Evolutionary conservation across 2,797 vertebrate genomes (phyloP).

Genomic region (Euphonia xanthogaster): DNA sequence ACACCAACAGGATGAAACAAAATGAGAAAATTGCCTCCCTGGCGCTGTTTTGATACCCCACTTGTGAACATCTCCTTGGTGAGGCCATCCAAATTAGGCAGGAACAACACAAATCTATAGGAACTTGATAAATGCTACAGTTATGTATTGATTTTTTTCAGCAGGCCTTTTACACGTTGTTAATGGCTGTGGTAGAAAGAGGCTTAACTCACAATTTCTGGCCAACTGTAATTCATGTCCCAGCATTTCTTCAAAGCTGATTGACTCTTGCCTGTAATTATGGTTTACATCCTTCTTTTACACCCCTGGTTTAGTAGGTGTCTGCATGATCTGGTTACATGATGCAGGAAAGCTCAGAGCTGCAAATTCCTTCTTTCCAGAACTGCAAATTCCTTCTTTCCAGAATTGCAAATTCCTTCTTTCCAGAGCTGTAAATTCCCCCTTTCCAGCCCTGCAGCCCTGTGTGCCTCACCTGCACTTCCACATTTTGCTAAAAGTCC

Average conservation of each 20-base stretch:
- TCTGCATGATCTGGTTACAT: not conserved
- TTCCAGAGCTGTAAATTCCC: not conserved
- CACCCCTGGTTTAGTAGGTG: not conserved
- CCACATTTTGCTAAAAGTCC: not conserved
- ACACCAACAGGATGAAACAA: slow-evolving; percentile 15
- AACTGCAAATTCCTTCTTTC: not conserved
- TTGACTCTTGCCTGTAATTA: slow-evolving; percentile 13
- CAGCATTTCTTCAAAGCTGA: not conserved
- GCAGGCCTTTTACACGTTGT: not conserved
- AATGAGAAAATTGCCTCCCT: slow-evolving; percentile 7
- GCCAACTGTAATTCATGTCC: not conserved
- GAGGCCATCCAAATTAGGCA: slow-evolving; percentile 23
- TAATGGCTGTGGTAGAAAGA: slow-evolving; percentile 31
- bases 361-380: not conserved
- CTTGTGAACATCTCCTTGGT: not conserved
- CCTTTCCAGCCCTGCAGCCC: not conserved
- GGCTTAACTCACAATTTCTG: not conserved
- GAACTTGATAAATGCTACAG: slow-evolving; percentile 50
- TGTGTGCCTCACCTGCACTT: not conserved
- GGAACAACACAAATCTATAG: slow-evolving; percentile 30
- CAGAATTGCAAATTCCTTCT: not conserved
- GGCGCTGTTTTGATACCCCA: slow-evolving; percentile 20
- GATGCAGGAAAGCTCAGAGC: not conserved
- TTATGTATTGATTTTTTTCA: slow-evolving; percentile 48
- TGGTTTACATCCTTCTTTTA: not conserved